A percentile compares a stretch with the other conserved stretches of the same genome.
These are phyloP conservation scores for Bergia puertoricense DNA, from an alignment of 92 coral and sea anemone genomes.

Conservation along the genomic window DNA sequence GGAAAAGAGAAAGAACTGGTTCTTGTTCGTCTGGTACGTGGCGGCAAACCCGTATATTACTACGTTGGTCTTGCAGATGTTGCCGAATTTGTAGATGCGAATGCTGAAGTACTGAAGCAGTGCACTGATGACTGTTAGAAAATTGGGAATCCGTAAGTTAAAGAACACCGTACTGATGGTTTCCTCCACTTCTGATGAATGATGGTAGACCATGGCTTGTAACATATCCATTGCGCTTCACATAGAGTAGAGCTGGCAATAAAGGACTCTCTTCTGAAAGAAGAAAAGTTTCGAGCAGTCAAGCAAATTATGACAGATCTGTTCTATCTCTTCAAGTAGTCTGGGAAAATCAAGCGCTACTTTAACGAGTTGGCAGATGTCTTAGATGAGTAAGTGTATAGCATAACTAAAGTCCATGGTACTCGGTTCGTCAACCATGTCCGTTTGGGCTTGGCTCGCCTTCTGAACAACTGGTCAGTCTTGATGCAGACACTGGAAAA, in stretches of 20 bases:
- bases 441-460: constrained; percentile 44
- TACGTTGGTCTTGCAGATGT: constrained; percentile 48
- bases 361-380: constrained; percentile 34
- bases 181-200: constrained; percentile 48
- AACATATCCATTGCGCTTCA: constrained; percentile 42
- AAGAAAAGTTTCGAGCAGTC: constrained; percentile 40
- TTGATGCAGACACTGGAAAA: constrained; percentile 37
- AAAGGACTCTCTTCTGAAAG: constrained; percentile 38
- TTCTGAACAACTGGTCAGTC: constrained; percentile 55
- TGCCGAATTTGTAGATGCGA: constrained; percentile 47
- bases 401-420: constrained; percentile 48
- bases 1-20: constrained; percentile 52
- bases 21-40: constrained; percentile 40
- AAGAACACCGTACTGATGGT: constrained; percentile 40
- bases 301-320: constrained; percentile 31
- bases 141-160: constrained; percentile 30
- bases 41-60: constrained; percentile 49
- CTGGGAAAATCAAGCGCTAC: constrained; percentile 48
- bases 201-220: constrained; percentile 51
- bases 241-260: constrained; percentile 52
- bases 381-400: constrained; percentile 45
- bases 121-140: constrained; percentile 42
- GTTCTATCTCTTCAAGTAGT: constrained; percentile 40
- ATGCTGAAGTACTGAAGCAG: constrained; percentile 35
- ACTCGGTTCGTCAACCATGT: constrained; percentile 54